phyloP scores from a whole-genome alignment of 2,113 vertebrate genomes.

The Ammodytes dubius region DNA sequence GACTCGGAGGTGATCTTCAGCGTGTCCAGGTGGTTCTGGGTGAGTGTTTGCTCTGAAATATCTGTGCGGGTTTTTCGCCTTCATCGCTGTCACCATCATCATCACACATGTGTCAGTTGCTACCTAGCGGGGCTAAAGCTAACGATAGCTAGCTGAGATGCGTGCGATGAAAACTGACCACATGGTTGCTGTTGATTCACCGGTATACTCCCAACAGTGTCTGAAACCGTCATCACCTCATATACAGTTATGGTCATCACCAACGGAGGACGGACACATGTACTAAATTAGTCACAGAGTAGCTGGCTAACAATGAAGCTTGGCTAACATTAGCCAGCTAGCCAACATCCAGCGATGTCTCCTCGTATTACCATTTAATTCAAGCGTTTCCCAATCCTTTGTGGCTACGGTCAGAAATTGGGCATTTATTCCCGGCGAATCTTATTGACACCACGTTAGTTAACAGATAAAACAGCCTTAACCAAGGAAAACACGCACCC shows the following conservation, averaged over 20 bases:
- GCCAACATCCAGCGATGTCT: slow-evolving; percentile 28
- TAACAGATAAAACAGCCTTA: not conserved
- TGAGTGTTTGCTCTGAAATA: slow-evolving; percentile 65
- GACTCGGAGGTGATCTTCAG: slow-evolving; percentile 86
- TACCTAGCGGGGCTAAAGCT: slow-evolving; percentile 60
- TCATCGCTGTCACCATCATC: slow-evolving; percentile 66
- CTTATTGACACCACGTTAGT: not conserved
- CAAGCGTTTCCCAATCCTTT: not conserved
- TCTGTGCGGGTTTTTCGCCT: slow-evolving; percentile 24
- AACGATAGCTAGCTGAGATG: slow-evolving; percentile 10
- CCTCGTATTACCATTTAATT: not conserved
- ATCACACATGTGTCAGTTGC: slow-evolving; percentile 77
- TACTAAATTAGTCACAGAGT: not conserved
- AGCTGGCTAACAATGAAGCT: slow-evolving; percentile 52
- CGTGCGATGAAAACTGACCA: not conserved
- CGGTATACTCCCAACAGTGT: fast-evolving
- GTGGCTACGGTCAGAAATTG: not conserved
- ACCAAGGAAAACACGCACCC: too few species aligned
- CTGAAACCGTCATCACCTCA: not conserved
- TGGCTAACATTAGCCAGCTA: slow-evolving; percentile 68
- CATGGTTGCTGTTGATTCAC: not conserved
- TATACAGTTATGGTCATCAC: too few species aligned
- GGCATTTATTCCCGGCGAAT: fast-evolving
- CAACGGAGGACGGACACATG: not conserved
- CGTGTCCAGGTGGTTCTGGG: slow-evolving; percentile 86